phyloP scores from a whole-genome alignment of 1,140 invertebrate genomes.

The Scaptomyza montana region DNA sequence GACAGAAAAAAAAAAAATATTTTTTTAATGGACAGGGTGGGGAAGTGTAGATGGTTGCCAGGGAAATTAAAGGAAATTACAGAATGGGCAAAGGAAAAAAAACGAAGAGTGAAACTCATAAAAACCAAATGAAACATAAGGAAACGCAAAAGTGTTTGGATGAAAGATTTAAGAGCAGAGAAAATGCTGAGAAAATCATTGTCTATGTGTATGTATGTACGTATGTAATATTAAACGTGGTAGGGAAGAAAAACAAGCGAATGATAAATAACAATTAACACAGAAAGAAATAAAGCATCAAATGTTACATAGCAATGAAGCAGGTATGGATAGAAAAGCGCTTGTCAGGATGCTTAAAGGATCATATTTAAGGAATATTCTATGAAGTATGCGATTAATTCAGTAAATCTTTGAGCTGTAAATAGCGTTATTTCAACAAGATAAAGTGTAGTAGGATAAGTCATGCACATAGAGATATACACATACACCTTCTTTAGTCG shows the following conservation, averaged over 20 bases:
- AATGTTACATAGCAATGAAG: slow-evolving; percentile 3
- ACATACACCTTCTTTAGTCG: too few relatives aligned
- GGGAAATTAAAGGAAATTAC: slow-evolving; percentile 51
- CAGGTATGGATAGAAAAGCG: slow-evolving; percentile 1
- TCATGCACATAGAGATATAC: too few relatives aligned
- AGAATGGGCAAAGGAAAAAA: slow-evolving; percentile 27
- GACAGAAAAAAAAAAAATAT: slow-evolving; percentile 16
- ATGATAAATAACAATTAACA: slow-evolving; percentile 2
- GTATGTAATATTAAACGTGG: not conserved
- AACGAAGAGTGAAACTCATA: not conserved
- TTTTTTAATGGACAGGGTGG: not conserved
- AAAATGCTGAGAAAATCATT: not conserved
- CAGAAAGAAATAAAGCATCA: not conserved
- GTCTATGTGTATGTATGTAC: too few relatives aligned
- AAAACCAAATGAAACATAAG: not conserved
- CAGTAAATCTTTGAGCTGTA: too few relatives aligned
- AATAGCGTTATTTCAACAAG: too few relatives aligned
- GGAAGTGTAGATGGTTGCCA: not conserved
- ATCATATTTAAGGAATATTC: too few relatives aligned
- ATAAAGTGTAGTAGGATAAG: too few relatives aligned
- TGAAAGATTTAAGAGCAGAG: slow-evolving; percentile 1
- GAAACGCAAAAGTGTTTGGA: not conserved
- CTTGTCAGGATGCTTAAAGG: too few relatives aligned
- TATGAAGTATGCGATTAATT: too few relatives aligned
- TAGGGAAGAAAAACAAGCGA: slow-evolving; percentile 16